These are phyloP conservation scores for Oreochromis grahami DNA, from an alignment of 2,797 vertebrate species.

Conservation along the genomic window DNA sequence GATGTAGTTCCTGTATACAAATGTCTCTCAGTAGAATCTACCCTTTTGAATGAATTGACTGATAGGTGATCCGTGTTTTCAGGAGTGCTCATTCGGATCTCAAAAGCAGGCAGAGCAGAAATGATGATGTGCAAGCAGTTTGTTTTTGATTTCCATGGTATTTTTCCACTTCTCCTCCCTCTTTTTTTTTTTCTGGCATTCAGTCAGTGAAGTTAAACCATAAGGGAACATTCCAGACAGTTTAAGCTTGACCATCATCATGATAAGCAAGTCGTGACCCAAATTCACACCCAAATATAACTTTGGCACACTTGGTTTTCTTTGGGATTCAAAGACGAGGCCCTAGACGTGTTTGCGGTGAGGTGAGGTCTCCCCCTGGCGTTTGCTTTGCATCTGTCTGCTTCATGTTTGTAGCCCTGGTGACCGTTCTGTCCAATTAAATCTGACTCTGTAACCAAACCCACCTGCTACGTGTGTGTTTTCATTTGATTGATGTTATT, in stretches of 20 bases:
- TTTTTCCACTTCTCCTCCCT: not conserved
- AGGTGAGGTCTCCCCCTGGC: slow-evolving; percentile 68
- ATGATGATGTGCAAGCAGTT: slow-evolving; percentile 13
- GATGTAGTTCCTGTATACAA: slow-evolving; percentile 39
- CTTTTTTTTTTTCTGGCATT: not conserved
- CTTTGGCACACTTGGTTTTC: slow-evolving; percentile 13
- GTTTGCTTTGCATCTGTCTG: slow-evolving; percentile 62
- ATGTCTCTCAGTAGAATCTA: slow-evolving; percentile 25
- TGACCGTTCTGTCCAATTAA: slow-evolving; percentile 76
- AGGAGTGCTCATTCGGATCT: not conserved
- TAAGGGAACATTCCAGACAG: slow-evolving; percentile 37
- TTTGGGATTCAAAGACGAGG: slow-evolving; percentile 17
- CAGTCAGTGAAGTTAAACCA: not conserved
- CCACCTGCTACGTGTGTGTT: not conserved
- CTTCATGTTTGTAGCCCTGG: slow-evolving; percentile 72
- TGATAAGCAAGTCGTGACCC: not conserved
- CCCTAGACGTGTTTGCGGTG: slow-evolving; percentile 28
- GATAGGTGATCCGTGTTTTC: slow-evolving; percentile 34
- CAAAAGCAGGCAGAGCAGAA: not conserved
- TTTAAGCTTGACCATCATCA: slow-evolving; percentile 26
- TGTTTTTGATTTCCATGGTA: not conserved
- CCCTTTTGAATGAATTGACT: slow-evolving; percentile 35
- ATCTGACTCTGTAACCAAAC: slow-evolving; percentile 68
- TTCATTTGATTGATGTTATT: not conserved
- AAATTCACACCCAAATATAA: slow-evolving; percentile 31